Evolutionary conservation across 30 jellyfish, hydroid and myxozoan genomes (phyloP), one percentile per base, ranked within the genome.

Genomic region (Hydractinia echinata): DNA sequence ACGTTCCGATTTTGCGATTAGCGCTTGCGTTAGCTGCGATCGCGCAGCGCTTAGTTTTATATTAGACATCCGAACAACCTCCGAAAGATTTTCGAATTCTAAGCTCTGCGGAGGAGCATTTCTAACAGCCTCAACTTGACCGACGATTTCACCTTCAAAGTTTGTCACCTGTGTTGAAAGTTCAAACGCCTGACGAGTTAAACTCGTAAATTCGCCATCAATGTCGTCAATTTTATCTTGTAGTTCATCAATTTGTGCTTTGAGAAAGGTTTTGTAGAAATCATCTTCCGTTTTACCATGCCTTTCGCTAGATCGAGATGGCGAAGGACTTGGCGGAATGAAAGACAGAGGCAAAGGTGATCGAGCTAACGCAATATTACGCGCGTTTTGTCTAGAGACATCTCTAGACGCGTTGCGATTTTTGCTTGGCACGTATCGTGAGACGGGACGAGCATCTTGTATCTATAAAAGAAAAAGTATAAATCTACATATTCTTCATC

Each of bases 341-440:
- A 55, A n/a, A 11, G 73, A 77, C 79, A 86, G 54, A 6, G 95
- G 72, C 7, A 92, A 76, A 4, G 95, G 86, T 21, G 97, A 84
- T 44, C 97, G 89, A 67, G 97, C 95, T 30, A 85, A 73, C 50
- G 97, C 95, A 85, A 86, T 76, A 67, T 82, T 91, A 61, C 97
- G 97, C 16, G 94, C 81, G 58, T 68, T 90, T 77, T 86, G 90
- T 52, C 89, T 81, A 13, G 95, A 44, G 7, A 85, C 86, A 67
- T 82, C 92, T 21, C 95, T 82, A 7, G 94, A 70, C 60, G 68
- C 58, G 62, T 78, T 56, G n/a, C 83, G 67, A 30, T 30, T 30
- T 30, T 30, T 30, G 76, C 88, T 82, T 11, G 95, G 89, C 4
- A 81, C 61, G 81, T 89, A 84, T 69, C 95, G 81, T 7, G 95